A percentile compares a stretch with the other conserved stretches of the same genome.
These are phyloP conservation scores for Idaea dimidiata DNA, from an alignment of 2,888 invertebrate species.

Conservation along the genomic window DNA sequence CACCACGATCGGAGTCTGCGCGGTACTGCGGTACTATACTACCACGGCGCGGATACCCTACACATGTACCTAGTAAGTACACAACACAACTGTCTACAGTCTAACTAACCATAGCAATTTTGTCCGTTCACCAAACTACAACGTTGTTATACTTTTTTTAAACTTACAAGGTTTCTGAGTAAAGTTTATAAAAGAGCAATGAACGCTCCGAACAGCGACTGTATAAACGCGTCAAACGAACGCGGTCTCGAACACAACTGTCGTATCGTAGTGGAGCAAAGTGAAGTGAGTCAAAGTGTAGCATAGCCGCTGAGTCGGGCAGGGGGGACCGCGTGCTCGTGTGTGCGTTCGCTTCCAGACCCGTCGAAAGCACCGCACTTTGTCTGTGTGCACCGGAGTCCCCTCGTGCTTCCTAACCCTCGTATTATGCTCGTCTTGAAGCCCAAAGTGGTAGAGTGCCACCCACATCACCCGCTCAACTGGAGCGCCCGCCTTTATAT, in stretches of 20 bases:
- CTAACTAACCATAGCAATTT: conserved; percentile 44
- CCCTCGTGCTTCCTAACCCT: conserved; percentile 36
- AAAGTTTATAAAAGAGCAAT: conserved; percentile 50
- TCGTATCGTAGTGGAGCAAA: conserved; percentile 34
- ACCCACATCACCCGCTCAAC: conserved; percentile 12
- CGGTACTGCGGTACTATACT: conserved; percentile 46
- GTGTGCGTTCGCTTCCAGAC: conserved; percentile 42
- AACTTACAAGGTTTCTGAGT: conserved; percentile 36
- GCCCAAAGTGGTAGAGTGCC: conserved; percentile 18
- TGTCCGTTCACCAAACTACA: conserved; percentile 55
- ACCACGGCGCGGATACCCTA: conserved; percentile 31
- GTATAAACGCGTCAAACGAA: conserved; percentile 48
- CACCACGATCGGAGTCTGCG: conserved; percentile 53
- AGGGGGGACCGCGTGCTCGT: conserved; percentile 42
- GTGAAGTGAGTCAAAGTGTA: conserved; percentile 56
- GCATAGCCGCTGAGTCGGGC: conserved; percentile 44
- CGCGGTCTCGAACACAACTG: conserved; percentile 62
- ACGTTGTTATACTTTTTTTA: conserved; percentile 40
- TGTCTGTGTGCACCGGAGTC: conserved; percentile 44
- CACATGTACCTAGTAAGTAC: conserved; percentile 19
- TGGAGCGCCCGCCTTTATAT: conserved; percentile 11
- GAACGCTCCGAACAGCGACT: conserved; percentile 36
- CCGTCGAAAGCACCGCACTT: conserved; percentile 36
- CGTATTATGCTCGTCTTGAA: conserved; percentile 17
- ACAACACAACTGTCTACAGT: too few relatives aligned